These are phyloP conservation scores for Acanthornis magna DNA, from an alignment of 2,797 vertebrate genomes.

Conservation along the genomic window DNA sequence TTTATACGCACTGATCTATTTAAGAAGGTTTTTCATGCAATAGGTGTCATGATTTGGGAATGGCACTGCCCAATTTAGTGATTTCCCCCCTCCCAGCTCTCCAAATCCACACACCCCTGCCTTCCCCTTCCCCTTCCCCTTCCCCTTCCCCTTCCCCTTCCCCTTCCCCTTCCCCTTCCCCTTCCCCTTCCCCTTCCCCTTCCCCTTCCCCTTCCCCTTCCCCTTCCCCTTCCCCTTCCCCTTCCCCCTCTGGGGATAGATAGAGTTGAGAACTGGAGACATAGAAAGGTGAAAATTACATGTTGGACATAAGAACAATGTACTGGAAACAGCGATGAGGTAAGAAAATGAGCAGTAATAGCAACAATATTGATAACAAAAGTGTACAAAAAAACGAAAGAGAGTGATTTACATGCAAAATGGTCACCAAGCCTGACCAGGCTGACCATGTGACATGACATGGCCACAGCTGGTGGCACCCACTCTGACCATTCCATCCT, in stretches of 20 bases:
- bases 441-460: rapidly evolving
- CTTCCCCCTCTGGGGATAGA: rapidly evolving
- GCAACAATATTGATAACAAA: background rate
- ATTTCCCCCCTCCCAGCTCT: background rate
- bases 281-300: background rate
- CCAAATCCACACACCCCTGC: background rate
- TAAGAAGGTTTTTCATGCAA: background rate
- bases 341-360: background rate
- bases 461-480: background rate
- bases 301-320: background rate
- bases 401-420: background rate
- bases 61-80: background rate
- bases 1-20: background rate
- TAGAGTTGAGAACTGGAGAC: background rate
- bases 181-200: background rate
- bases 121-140: background rate
- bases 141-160: background rate
- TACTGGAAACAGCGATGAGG: background rate
- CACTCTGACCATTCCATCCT: background rate
- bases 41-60: background rate
- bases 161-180: background rate
- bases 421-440: background rate
- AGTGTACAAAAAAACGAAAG: background rate
- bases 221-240: background rate
- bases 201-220: background rate